Conservation (phyloP, 2,888 invertebrate species). For the Sceliomorpha sp. region DNA sequence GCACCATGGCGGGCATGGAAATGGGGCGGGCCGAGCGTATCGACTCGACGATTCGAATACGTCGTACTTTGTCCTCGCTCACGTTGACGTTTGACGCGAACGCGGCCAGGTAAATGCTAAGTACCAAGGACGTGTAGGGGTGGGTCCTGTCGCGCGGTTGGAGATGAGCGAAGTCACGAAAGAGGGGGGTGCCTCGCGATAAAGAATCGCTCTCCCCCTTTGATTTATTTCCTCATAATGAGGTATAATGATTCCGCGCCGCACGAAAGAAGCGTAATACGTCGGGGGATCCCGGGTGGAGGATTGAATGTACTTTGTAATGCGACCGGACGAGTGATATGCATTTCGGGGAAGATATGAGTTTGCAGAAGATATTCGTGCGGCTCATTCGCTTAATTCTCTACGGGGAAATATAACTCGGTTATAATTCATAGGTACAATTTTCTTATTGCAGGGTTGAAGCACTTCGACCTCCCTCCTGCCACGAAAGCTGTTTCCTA, state of each 20-base stretch:
- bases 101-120: slow-evolving; percentile 44
- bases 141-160: slow-evolving; percentile 10
- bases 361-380: slow-evolving; percentile 13
- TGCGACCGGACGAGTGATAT: slow-evolving; percentile 30
- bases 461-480: too few relatives aligned
- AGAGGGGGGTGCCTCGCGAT: slow-evolving; percentile 26
- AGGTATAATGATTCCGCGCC: slow-evolving; percentile 45
- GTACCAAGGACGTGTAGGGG: slow-evolving; percentile 33
- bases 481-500: too few relatives aligned
- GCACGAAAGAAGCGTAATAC: slow-evolving; percentile 46
- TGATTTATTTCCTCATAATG: slow-evolving; percentile 50
- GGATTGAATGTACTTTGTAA: slow-evolving; percentile 34
- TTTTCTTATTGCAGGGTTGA: slow-evolving; percentile 21
- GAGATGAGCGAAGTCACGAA: slow-evolving; percentile 46
- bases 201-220: slow-evolving; percentile 28
- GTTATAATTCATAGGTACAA: slow-evolving; percentile 19
- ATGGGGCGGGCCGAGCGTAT: slow-evolving; percentile 72
- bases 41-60: slow-evolving; percentile 41
- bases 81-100: slow-evolving; percentile 42
- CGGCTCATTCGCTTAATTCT: slow-evolving; percentile 24
- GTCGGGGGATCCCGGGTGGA: slow-evolving; percentile 1
- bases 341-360: slow-evolving; percentile 18
- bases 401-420: slow-evolving; percentile 22
- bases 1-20: too few relatives aligned
- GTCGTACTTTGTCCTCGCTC: slow-evolving; percentile 45